Evolutionary conservation across 2,113 vertebrate species (phyloP).

Genomic region (Clarias gariepinus): DNA sequence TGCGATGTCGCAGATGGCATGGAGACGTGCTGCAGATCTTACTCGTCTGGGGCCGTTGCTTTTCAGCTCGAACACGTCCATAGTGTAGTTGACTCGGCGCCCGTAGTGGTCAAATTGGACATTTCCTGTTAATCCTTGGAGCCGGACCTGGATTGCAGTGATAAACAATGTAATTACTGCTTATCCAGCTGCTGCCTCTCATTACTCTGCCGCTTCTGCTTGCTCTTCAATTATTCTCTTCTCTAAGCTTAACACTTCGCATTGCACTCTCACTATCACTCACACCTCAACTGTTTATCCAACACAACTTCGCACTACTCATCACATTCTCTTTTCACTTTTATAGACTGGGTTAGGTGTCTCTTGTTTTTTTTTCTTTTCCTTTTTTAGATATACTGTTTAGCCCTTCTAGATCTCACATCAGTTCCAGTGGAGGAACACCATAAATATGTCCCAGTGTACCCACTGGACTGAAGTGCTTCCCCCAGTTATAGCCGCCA

Average conservation of each 20-base stretch:
- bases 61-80: slow-evolving; percentile 98
- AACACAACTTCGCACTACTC: slow-evolving; percentile 5
- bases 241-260: background rate
- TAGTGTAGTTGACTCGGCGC: slow-evolving; percentile 95
- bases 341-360: slow-evolving; percentile 1
- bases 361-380: background rate
- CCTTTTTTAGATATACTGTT: background rate
- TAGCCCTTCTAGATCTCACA: slow-evolving; percentile 19
- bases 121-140: slow-evolving; percentile 97
- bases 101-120: slow-evolving; percentile 98
- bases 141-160: slow-evolving; percentile 81
- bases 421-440: slow-evolving; percentile 40
- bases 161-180: slow-evolving; percentile 42
- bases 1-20: background rate
- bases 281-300: slow-evolving; percentile 16
- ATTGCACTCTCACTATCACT: background rate
- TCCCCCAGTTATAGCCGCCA: background rate
- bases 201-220: slow-evolving; percentile 33
- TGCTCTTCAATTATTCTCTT: slow-evolving; percentile 33
- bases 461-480: too few species aligned
- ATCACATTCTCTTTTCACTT: slow-evolving; percentile 13
- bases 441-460: background rate
- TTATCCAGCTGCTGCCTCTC: slow-evolving; percentile 37
- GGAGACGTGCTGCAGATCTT: slow-evolving; percentile 38
- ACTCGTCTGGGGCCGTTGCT: slow-evolving; percentile 93